Evolutionary conservation across 2,888 invertebrate species (phyloP), one percentile per base, ranked within the genome.

Genomic region (Schizotus pectinicornis): DNA sequence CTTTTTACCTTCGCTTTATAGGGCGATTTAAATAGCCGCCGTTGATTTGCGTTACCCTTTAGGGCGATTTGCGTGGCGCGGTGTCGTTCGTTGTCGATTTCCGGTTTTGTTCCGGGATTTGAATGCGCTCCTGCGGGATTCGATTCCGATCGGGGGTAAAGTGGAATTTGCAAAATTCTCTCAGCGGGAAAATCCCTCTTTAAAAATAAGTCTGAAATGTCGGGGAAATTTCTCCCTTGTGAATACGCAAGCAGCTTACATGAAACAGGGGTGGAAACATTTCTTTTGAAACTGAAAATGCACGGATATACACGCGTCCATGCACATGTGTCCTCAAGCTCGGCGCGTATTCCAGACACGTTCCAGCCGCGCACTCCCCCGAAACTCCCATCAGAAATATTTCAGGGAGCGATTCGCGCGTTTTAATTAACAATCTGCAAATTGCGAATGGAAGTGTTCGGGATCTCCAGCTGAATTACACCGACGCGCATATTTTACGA

Each of bases 141-240:
- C 9, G 65, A 67, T 39, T 22, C 30, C 9, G 41, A 12, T 14
- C 31, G 8, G 22, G 2, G 22, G 22, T 22, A 5, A 22, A 22
- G 22, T 22, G 22, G 22, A 22, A 22, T 22, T 22, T 22, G 22
- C 22, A 39, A 39, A 49, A 49, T 42, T 43, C 8, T 14, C 43
- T 36, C 34, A n/a, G 49, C 36, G 43, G 11, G 54, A 53, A 62
- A 65, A 62, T 64, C 69, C 64, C 61, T 62, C 61, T 64, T 56
- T 51, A 62, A 57, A 59, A 60, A 55, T 67, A 71, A 70, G 71
- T 73, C 76, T 70, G 70, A 75, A 75, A 74, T 73, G 76, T 72
- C 72, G 74, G 75, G 78, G 74, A 79, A 79, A 79, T 79, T 79
- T 78, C 77, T 79, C 79, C 78, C 79, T 71, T 74, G 78, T 75